phyloP scores from a whole-genome alignment of 2,888 invertebrate species.

The Polydrusus pterygomalis region DNA sequence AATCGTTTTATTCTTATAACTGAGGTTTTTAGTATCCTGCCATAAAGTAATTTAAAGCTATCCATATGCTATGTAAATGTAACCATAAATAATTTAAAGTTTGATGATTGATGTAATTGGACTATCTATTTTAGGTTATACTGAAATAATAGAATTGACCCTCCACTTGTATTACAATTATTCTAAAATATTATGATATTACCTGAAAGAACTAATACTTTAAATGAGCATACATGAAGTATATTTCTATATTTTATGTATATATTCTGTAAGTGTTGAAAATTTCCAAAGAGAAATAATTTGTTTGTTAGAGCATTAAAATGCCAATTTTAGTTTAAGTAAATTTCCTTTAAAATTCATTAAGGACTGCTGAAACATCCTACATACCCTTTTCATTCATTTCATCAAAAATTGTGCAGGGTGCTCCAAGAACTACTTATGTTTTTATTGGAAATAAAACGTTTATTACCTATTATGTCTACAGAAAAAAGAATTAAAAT shows the following conservation, averaged over 20 bases:
- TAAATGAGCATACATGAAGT: conserved; percentile 1
- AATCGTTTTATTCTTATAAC: neutral
- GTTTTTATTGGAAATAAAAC: no score
- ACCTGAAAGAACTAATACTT: neutral
- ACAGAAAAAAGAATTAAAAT: conserved; percentile 7
- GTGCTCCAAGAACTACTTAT: neutral
- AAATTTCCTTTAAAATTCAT: neutral
- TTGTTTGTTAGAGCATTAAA: neutral
- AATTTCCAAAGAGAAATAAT: conserved; percentile 8
- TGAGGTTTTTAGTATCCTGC: neutral
- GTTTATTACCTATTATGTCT: neutral
- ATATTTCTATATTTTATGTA: neutral
- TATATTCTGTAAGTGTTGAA: neutral
- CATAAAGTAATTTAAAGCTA: neutral
- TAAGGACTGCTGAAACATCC: neutral
- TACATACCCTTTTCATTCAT: neutral
- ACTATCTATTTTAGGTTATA: no score
- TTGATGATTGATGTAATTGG: no score
- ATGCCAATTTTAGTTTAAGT: neutral
- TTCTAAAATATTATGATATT: no score
- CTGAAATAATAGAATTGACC: no score
- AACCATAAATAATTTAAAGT: no score
- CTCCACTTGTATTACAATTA: no score
- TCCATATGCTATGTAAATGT: no score
- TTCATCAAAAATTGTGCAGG: neutral